Base-by-base conservation (phyloP, 2,113 vertebrate genomes). In the Cardinalis cardinalis region DNA sequence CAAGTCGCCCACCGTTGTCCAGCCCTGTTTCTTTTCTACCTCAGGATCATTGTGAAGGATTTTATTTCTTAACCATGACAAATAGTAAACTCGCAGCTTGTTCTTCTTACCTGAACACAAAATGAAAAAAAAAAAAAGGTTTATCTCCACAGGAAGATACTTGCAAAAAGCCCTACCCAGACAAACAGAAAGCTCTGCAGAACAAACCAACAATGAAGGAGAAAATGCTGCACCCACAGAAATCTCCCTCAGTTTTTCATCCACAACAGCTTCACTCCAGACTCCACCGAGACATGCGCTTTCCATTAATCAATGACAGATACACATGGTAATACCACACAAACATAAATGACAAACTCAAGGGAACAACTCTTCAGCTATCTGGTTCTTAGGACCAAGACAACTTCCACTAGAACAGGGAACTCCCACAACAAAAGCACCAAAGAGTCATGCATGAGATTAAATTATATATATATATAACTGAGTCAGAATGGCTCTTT, bases 61-160 rank as follows among this genome's bases (percentile, higher is more conserved):
- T 98, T 99, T 99, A 97, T 99, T 99, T 97, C 99, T 98, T 96
- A 99, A 97, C 99, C 99, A 99, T n/a, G 99, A 99, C 95, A 99
- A 97, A 96, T 99, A 99, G 96, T 99, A 99, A 34, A 99, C 99
- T 65, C 99, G 97, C 84, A 99, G 97, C 92, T 99, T 99, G 96
- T 99, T 99, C 97, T 99, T 99, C 96, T 99, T 99, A 90, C 99
- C 99, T 99, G 91, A 40, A 3, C 95, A 92, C 64, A 82, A 89
- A 96, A 94, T 9, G 24, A 46, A 79, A 40, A 41, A 58, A 51
- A 59, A 49, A 69, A 60, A 20, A 16, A 6, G 29, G 52, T 84
- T 96, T 94, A 84, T 51, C 19, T 87, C 61, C 51, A 76, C 1
- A 63, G 56, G 14, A 91, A 70, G 24, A 3, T 12, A 78, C 23